Evolutionary conservation across 2,888 invertebrate genomes (phyloP).

Genomic region (Gandaritis pyraliata): DNA sequence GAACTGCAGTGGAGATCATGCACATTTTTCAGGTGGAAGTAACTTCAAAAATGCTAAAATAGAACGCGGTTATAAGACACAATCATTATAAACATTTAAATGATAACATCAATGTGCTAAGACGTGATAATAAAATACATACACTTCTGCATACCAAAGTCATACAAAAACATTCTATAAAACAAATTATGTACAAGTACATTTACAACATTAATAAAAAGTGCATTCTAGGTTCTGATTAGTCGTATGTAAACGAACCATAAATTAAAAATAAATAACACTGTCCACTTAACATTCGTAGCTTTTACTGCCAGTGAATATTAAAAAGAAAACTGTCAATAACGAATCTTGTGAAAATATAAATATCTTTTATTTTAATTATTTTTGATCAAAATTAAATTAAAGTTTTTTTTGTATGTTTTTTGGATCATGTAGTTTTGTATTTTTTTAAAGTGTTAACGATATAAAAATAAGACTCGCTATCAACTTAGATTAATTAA

Average conservation of each 20-base stretch:
- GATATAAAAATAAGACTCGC: constrained; percentile 48
- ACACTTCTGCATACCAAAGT: constrained; percentile 13
- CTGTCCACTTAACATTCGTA: constrained; percentile 82
- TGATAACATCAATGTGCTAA: constrained; percentile 24
- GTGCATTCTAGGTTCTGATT: constrained; percentile 61
- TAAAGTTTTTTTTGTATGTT: no score
- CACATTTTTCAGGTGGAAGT: not conserved
- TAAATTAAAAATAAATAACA: constrained; percentile 54
- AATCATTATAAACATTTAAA: constrained; percentile 3
- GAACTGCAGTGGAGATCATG: not conserved
- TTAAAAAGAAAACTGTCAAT: constrained; percentile 40
- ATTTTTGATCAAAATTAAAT: no score
- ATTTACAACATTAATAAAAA: constrained; percentile 38
- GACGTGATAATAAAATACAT: constrained; percentile 35
- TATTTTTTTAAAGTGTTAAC: not conserved
- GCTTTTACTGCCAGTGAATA: constrained; percentile 50
- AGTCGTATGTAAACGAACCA: constrained; percentile 62
- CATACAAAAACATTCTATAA: constrained; percentile 47
- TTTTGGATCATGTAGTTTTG: no score
- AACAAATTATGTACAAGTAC: constrained; percentile 50
- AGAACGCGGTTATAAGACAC: not conserved
- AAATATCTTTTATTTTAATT: not conserved
- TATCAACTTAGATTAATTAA: constrained; percentile 39
- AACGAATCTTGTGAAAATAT: constrained; percentile 58
- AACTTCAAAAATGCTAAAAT: not conserved